Percentiles rank a stretch among this genome's conserved stretches.
These are phyloP conservation scores for Stenoptilia bipunctidactyla DNA, from an alignment of 2,888 invertebrate genomes.

Conservation along the genomic window DNA sequence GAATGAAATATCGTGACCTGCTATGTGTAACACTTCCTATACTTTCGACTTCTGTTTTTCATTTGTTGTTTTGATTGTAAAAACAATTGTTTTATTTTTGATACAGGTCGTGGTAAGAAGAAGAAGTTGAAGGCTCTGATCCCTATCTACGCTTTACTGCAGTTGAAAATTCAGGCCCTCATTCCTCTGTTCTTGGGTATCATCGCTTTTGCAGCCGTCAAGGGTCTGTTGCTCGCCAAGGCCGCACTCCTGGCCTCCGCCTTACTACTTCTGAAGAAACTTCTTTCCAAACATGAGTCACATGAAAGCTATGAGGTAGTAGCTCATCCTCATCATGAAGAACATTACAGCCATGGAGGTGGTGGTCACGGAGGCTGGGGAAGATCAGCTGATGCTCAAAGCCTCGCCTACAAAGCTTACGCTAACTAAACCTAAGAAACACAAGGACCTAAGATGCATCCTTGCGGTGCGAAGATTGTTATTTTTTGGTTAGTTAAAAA, in stretches of 20 bases:
- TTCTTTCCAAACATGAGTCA: constrained; percentile 76
- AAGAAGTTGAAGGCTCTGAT: constrained; percentile 82
- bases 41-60: neutral
- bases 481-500: constrained; percentile 34
- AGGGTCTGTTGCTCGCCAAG: constrained; percentile 87
- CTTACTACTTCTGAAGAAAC: constrained; percentile 76
- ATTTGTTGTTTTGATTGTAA: neutral
- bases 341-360: constrained; percentile 68
- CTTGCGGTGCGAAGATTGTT: constrained; percentile 17
- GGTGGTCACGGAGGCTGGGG: constrained; percentile 74
- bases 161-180: constrained; percentile 83
- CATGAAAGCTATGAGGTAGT: constrained; percentile 84
- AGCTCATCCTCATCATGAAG: constrained; percentile 75
- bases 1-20: constrained; percentile 2
- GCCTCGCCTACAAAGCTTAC: constrained; percentile 80
- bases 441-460: constrained; percentile 31
- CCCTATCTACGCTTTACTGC: constrained; percentile 81
- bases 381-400: constrained; percentile 76
- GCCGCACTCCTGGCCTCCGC: constrained; percentile 83
- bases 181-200: constrained; percentile 81
- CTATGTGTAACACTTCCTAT: no score
- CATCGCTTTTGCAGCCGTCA: constrained; percentile 85
- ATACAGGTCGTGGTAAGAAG: constrained; percentile 83
- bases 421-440: constrained; percentile 34
- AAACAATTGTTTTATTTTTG: constrained; percentile 10